Conservation (phyloP, 2,888 invertebrate genomes). For the Clusia tigrina region DNA sequence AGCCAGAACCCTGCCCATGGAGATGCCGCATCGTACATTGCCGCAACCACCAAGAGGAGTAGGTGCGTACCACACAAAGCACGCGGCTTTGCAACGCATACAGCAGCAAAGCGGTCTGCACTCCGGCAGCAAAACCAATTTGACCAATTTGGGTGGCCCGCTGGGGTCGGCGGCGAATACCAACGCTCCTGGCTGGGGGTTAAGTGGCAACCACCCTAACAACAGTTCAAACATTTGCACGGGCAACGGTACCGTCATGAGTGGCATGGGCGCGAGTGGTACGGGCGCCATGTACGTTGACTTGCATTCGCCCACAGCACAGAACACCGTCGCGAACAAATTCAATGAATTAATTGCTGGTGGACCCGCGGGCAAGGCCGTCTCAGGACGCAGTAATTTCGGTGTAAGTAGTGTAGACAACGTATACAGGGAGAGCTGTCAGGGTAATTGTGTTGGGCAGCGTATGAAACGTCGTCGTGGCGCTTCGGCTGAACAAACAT, state of each 20-base stretch:
- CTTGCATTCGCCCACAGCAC: conserved; percentile 40
- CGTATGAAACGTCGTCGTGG: too few species aligned
- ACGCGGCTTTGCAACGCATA: conserved; percentile 50
- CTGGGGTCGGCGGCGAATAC: conserved; percentile 32
- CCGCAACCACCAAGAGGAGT: conserved; percentile 50
- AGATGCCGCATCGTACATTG: conserved; percentile 44
- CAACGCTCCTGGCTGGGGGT: conserved; percentile 13
- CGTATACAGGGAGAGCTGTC: too few species aligned
- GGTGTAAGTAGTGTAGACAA: conserved; percentile 35
- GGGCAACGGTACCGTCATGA: conserved; percentile 14
- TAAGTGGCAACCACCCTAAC: conserved; percentile 17
- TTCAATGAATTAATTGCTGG: conserved; percentile 31
- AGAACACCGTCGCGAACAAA: conserved; percentile 20
- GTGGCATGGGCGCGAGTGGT: not conserved
- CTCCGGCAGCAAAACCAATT: conserved; percentile 40
- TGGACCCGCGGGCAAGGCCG: conserved; percentile 8
- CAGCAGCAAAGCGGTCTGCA: conserved; percentile 54
- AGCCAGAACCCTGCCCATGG: conserved; percentile 26
- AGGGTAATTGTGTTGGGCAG: too few species aligned
- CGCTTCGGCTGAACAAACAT: conserved; percentile 27
- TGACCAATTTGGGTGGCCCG: conserved; percentile 31
- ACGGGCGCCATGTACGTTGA: conserved; percentile 38
- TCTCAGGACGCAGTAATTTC: conserved; percentile 26
- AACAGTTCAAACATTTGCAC: conserved; percentile 11
- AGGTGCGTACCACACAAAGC: conserved; percentile 50